These are phyloP conservation scores for Dromas ardeola DNA, from an alignment of 2,113 vertebrate species.

Conservation along the genomic window DNA sequence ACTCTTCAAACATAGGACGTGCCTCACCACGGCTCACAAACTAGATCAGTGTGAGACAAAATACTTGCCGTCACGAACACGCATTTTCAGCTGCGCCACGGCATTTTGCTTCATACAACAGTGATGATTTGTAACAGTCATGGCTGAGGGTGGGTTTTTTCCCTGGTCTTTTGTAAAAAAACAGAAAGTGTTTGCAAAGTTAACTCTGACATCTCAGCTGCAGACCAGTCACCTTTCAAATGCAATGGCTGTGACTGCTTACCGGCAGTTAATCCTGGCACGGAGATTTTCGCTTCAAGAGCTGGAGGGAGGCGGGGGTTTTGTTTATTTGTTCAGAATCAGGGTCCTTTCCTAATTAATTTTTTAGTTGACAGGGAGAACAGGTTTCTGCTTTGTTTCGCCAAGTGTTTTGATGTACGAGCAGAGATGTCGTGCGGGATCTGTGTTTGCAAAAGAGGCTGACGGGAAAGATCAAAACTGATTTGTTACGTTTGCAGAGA, in stretches of 20 bases:
- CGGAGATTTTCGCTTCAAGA: background rate
- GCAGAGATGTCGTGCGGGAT: background rate
- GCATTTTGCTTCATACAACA: background rate
- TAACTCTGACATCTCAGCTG: background rate
- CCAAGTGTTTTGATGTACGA: slow-evolving; percentile 51
- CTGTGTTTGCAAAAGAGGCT: slow-evolving; percentile 43
- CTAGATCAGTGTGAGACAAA: background rate
- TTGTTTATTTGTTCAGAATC: slow-evolving; percentile 12
- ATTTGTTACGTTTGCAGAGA: slow-evolving; percentile 27
- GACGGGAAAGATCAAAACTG: slow-evolving; percentile 49
- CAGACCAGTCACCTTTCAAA: background rate
- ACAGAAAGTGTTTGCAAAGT: background rate
- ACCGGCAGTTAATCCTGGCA: background rate
- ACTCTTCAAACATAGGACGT: fast-evolving
- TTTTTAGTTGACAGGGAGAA: slow-evolving; percentile 59
- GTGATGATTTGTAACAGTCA: background rate
- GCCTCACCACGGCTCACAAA: background rate
- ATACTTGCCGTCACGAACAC: background rate
- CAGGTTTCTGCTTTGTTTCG: slow-evolving; percentile 63
- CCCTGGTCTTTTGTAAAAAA: background rate
- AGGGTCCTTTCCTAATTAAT: slow-evolving; percentile 49
- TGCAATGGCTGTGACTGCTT: background rate
- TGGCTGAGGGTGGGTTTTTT: background rate
- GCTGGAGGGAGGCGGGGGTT: background rate
- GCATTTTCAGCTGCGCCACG: fast-evolving